These are phyloP conservation scores for Xanthorhoe spadicearia DNA, from an alignment of 2,888 invertebrate species.

Conservation along the genomic window DNA sequence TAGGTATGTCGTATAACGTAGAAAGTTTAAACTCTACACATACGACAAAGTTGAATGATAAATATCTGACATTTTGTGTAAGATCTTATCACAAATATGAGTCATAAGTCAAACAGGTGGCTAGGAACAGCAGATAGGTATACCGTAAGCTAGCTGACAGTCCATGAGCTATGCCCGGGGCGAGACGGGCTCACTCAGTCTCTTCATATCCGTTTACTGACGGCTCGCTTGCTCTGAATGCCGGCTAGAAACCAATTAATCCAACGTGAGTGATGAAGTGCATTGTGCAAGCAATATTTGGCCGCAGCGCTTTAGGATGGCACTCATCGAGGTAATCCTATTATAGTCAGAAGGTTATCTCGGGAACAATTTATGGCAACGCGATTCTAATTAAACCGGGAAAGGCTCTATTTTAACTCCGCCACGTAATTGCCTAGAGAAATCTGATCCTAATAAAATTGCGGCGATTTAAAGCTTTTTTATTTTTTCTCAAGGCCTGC, in stretches of 20 bases:
- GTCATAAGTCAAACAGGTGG: constrained; percentile 10
- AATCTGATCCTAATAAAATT: constrained; percentile 35
- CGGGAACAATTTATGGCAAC: constrained; percentile 37
- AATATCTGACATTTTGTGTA: background rate
- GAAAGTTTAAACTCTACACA: background rate
- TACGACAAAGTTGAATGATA: constrained; percentile 1
- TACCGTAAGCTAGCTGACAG: constrained; percentile 10
- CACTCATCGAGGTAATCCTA: constrained; percentile 33
- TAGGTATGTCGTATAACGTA: background rate
- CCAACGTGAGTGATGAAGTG: constrained; percentile 60
- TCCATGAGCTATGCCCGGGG: constrained; percentile 30
- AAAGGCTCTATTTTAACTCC: constrained; percentile 36
- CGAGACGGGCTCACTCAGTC: constrained; percentile 40
- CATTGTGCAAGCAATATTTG: constrained; percentile 49
- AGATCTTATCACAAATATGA: constrained; percentile 5
- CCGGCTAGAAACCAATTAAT: constrained; percentile 61
- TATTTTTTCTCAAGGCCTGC: constrained; percentile 15
- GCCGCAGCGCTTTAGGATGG: constrained; percentile 33
- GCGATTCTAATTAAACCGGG: constrained; percentile 39
- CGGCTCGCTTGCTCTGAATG: constrained; percentile 57
- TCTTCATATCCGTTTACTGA: constrained; percentile 62
- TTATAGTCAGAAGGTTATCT: constrained; percentile 33
- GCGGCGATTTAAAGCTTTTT: constrained; percentile 31
- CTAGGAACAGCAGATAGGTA: constrained; percentile 1
- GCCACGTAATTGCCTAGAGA: constrained; percentile 35